Evolutionary conservation across 2,888 invertebrate genomes (phyloP), one percentile per base, ranked within the genome.

Genomic region (Steinernema carpocapsae): DNA sequence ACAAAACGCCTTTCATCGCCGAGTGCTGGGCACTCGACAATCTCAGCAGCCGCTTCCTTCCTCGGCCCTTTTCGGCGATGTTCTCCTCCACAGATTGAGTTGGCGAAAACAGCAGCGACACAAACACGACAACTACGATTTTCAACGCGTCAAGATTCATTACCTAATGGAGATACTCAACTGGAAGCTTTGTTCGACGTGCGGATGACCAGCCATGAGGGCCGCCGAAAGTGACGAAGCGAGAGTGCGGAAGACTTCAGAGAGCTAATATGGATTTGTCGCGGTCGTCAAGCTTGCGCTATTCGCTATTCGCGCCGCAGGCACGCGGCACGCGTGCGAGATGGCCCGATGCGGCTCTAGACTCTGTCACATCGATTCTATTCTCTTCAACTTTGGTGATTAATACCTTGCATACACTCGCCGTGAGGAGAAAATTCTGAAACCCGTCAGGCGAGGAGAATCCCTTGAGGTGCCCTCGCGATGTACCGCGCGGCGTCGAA

Each of bases 171-270:
- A 56, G 56, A 56, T 56, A 22, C 24, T 56, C 26, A 56, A 26
- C 56, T 56, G 56, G 56, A 56, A 56, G 56, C 56, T 26, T 26
- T 56, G 56, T 6, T 56, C 56, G 56, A 24, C 56, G 26, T 56
- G 56, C 26, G 26, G 56, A 22, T 56, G 56, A 56, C 26, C 56
- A 10, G 56, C 22, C 56, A 56, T 56, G n/a, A 26, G 26, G 22
- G n/a, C n/a, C 26, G 56, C 7, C 19, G 51, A 51, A 43, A 43
- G 43, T n/a, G n/a, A n/a, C 43, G 43, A 6, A 19, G 19, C 51
- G 19, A 51, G 51, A 51, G 51, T 51, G 19, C 51, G 6, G 56
- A 56, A 56, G 56, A 56, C 56, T 56, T 26, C 56, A 56, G 56
- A 22, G 14, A 26, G 22, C 56, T 26, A 56, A 56, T 56, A 56